Percentiles rank a stretch among this genome's conserved stretches.
Evolutionary conservation across 1,140 invertebrate genomes (phyloP).

Genomic region (Lordiphosa clarofinis): DNA sequence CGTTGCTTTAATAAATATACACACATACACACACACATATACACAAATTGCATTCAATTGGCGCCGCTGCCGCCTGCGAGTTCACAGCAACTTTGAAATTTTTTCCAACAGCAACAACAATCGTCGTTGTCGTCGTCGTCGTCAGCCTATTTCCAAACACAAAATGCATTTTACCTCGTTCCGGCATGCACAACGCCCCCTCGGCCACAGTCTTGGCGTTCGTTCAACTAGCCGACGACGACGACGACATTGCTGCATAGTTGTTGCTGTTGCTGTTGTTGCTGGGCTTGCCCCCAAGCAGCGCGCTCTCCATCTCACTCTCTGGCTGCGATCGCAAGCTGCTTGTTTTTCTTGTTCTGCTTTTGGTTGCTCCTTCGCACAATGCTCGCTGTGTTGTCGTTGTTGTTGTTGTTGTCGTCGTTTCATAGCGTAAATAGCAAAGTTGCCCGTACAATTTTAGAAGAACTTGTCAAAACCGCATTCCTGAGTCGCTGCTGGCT

Average conservation of each 20-base stretch:
- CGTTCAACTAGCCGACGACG: slow-evolving; percentile 42
- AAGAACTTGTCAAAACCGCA: slow-evolving; percentile 79
- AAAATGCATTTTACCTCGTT: slow-evolving; percentile 55
- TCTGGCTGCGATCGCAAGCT: slow-evolving; percentile 17
- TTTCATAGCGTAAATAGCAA: slow-evolving; percentile 78
- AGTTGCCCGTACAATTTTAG: slow-evolving; percentile 79
- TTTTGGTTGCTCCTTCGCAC: slow-evolving; percentile 72
- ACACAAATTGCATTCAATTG: slow-evolving; percentile 74
- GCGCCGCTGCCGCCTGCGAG: slow-evolving; percentile 66
- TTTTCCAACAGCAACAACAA: slow-evolving; percentile 66
- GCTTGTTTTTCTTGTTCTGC: slow-evolving; percentile 62
- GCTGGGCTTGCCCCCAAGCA: slow-evolving; percentile 57
- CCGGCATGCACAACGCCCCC: slow-evolving; percentile 49
- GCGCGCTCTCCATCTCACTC: slow-evolving; percentile 32
- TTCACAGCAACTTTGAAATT: slow-evolving; percentile 77
- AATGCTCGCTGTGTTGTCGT: slow-evolving; percentile 32
- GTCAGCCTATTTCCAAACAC: slow-evolving; percentile 60
- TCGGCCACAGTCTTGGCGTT: slow-evolving; percentile 35
- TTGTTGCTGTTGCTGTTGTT: slow-evolving; percentile 38
- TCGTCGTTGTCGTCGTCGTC: slow-evolving; percentile 20
- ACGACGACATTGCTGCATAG: slow-evolving; percentile 41
- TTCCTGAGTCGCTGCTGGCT: slow-evolving; percentile 58
- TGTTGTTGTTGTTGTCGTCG: slow-evolving; percentile 31
- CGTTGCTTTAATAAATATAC: slow-evolving; percentile 71
- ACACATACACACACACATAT: slow-evolving; percentile 17